Percentiles rank a stretch among this genome's conserved stretches.
phyloP scores from a whole-genome alignment of 2,113 vertebrate species.

The Eudyptes chrysolophus region DNA sequence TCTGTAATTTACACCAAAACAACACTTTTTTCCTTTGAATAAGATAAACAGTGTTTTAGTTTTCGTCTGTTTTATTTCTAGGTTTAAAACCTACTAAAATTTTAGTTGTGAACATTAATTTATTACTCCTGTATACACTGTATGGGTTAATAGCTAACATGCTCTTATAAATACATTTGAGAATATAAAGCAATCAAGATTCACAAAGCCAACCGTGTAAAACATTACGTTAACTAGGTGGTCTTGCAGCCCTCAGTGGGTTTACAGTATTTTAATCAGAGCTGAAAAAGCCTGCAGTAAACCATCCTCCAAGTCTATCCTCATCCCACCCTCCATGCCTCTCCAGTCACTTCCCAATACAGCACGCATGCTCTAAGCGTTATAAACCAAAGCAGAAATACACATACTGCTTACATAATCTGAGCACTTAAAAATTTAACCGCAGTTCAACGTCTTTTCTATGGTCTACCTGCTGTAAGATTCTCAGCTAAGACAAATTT shows the following conservation, averaged over 20 bases:
- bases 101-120: not conserved
- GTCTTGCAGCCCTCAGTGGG: not conserved
- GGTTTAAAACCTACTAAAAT: not conserved
- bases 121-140: fast-evolving
- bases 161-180: not conserved
- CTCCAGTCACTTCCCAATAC: not conserved
- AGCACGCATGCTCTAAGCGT: not conserved
- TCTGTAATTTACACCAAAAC: not conserved
- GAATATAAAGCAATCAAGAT: not conserved
- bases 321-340: not conserved
- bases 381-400: not conserved
- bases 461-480: not conserved
- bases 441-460: not conserved
- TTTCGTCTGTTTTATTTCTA: not conserved
- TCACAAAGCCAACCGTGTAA: not conserved
- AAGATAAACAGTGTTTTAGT: not conserved
- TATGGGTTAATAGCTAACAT: not conserved
- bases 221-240: not conserved
- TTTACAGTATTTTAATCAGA: not conserved
- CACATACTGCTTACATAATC: not conserved
- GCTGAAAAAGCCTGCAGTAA: not conserved
- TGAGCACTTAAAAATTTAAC: not conserved
- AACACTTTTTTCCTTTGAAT: not conserved
- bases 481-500: not conserved
- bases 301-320: not conserved